These are phyloP conservation scores for Zaprionus taronus DNA, from an alignment of 1,140 invertebrate species.

Conservation along the genomic window DNA sequence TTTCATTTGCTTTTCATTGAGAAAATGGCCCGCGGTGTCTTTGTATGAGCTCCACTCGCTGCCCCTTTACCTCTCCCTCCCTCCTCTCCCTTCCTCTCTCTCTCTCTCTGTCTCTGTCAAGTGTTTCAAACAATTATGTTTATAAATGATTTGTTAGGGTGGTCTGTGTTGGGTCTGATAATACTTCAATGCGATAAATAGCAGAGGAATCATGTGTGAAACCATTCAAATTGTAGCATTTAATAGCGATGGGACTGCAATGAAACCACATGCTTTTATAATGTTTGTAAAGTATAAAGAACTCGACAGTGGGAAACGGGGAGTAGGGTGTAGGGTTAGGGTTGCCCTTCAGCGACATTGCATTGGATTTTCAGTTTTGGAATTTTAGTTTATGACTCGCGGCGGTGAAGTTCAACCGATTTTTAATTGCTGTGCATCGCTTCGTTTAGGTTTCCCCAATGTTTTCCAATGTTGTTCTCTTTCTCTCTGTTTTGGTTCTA, in stretches of 20 bases:
- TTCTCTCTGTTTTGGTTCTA: constrained; percentile 37
- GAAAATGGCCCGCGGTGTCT: constrained; percentile 63
- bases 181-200: constrained; percentile 73
- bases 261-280: constrained; percentile 30
- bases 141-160: constrained; percentile 79
- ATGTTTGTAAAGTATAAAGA: constrained; percentile 16
- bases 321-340: not conserved
- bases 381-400: constrained; percentile 62
- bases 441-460: constrained; percentile 64
- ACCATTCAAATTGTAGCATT: constrained; percentile 65
- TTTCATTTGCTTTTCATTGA: constrained; percentile 40
- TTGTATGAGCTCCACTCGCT: constrained; percentile 31
- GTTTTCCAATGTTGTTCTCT: constrained; percentile 49
- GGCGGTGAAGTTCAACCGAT: constrained; percentile 71
- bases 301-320: not conserved
- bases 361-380: constrained; percentile 26
- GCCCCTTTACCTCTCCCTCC: not conserved
- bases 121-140: constrained; percentile 69
- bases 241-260: constrained; percentile 16
- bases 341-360: constrained; percentile 12
- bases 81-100: not conserved
- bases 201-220: constrained; percentile 71
- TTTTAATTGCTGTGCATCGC: constrained; percentile 71
- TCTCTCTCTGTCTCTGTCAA: constrained; percentile 49
- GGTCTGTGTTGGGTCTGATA: constrained; percentile 54